A percentile compares a stretch with the other conserved stretches of the same genome.
phyloP scores from a whole-genome alignment of 2,888 invertebrate species.

The Drosophila villosipedis region DNA sequence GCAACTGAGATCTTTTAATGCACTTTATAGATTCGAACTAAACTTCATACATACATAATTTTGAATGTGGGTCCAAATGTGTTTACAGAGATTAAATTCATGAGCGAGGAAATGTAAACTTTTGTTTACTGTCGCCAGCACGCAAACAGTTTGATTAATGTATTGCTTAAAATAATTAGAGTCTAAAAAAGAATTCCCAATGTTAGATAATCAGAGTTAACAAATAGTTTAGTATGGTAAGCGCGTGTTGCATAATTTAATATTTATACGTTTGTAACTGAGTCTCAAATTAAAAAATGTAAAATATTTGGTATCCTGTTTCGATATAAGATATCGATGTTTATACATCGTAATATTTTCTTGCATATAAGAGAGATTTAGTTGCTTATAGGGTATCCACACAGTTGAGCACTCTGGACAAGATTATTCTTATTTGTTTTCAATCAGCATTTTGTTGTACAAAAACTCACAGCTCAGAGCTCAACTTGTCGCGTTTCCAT shows the following conservation, averaged over 20 bases:
- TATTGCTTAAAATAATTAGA: background rate
- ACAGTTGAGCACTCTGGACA: background rate
- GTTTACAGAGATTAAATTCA: background rate
- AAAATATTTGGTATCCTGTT: background rate
- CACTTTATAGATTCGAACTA: background rate
- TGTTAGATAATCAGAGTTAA: background rate
- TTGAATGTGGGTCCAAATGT: background rate
- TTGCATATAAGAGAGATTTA: background rate
- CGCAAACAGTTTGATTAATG: background rate
- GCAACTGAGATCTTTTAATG: background rate
- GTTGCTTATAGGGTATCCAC: conserved; percentile 20
- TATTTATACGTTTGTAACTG: background rate
- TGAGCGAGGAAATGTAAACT: background rate
- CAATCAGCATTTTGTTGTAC: conserved; percentile 34
- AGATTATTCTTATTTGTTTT: conserved; percentile 22
- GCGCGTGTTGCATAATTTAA: background rate
- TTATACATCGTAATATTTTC: background rate
- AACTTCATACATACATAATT: background rate
- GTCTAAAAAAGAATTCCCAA: background rate
- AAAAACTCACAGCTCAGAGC: conserved; percentile 14
- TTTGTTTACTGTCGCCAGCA: background rate
- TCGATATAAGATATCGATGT: no score
- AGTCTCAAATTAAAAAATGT: background rate
- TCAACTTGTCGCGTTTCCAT: conserved; percentile 45
- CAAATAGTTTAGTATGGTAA: background rate